Evolutionary conservation across 2,888 invertebrate genomes (phyloP).

Genomic region (Hirtodrosophila confusa): DNA sequence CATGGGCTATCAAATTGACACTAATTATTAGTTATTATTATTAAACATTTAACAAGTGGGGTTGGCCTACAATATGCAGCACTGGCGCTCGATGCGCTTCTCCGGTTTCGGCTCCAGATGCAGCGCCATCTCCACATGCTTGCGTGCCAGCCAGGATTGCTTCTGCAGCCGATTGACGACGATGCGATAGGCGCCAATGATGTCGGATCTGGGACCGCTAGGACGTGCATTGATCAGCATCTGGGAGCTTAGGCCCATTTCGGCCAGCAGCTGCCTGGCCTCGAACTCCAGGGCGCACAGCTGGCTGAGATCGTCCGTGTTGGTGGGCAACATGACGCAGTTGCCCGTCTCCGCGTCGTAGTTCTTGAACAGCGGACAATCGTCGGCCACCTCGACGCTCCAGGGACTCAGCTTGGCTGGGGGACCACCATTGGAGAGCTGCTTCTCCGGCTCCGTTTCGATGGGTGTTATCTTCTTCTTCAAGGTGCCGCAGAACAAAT

Average conservation of each 20-base stretch:
- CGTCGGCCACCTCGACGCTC: conserved; percentile 75
- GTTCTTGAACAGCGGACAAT: conserved; percentile 82
- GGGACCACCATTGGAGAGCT: conserved; percentile 71
- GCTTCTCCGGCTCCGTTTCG: conserved; percentile 81
- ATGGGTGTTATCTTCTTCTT: conserved; percentile 84
- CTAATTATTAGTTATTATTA: conserved; percentile 22
- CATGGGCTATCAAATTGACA: conserved; percentile 42
- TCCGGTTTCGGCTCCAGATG: conserved; percentile 82
- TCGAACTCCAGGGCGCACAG: conserved; percentile 85
- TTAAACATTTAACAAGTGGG: conserved; percentile 38
- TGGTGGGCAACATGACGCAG: conserved; percentile 84
- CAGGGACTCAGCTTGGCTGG: conserved; percentile 70
- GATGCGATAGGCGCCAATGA: conserved; percentile 90
- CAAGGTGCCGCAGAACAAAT: conserved; percentile 82
- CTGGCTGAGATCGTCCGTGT: conserved; percentile 81
- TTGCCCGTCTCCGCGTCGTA: conserved; percentile 84
- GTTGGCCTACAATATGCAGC: conserved; percentile 79
- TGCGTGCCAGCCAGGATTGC: conserved; percentile 83
- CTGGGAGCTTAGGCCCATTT: conserved; percentile 86
- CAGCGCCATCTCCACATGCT: conserved; percentile 82
- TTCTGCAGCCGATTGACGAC: conserved; percentile 86
- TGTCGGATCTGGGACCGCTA: conserved; percentile 87
- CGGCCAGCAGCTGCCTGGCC: conserved; percentile 85
- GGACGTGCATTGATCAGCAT: conserved; percentile 86
- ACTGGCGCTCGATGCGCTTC: conserved; percentile 79